Percentiles rank a stretch among this genome's conserved stretches.
These are phyloP conservation scores for Todiramphus saurophagus DNA, from an alignment of 2,113 vertebrate genomes.

Conservation along the genomic window DNA sequence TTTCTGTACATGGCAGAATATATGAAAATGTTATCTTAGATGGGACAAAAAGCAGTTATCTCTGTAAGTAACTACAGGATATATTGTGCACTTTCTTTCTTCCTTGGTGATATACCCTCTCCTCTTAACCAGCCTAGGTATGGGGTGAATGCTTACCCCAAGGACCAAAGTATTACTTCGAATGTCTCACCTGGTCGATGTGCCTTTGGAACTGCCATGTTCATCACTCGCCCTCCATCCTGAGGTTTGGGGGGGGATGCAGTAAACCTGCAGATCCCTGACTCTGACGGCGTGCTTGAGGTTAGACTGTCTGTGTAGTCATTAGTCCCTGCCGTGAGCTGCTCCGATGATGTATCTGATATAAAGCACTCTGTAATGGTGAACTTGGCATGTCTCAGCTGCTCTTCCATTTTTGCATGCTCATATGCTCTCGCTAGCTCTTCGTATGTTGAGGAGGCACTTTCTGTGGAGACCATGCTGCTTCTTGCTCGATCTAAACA, in stretches of 20 bases:
- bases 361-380: slow-evolving; percentile 99
- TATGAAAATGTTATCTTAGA: not conserved
- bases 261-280: slow-evolving; percentile 98
- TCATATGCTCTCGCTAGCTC: slow-evolving; percentile 97
- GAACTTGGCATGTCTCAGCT: slow-evolving; percentile 98
- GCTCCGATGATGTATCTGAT: slow-evolving; percentile 97
- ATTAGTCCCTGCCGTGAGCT: slow-evolving; percentile 98
- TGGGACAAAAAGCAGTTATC: not conserved
- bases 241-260: slow-evolving; percentile 98
- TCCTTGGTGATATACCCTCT: not conserved
- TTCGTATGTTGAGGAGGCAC: slow-evolving; percentile 97
- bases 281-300: slow-evolving; percentile 98
- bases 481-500: slow-evolving; percentile 91
- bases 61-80: not conserved
- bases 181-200: slow-evolving; percentile 93
- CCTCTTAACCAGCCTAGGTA: not conserved
- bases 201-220: slow-evolving; percentile 98
- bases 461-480: slow-evolving; percentile 99
- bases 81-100: not conserved
- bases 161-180: rapidly evolving
- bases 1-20: not conserved
- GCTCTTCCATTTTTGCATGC: slow-evolving; percentile 99
- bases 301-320: slow-evolving; percentile 99
- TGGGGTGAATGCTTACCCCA: not conserved
- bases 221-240: slow-evolving; percentile 93